Evolutionary conservation across 2,888 invertebrate species (phyloP).

Genomic region (Ctenicera cuprea): DNA sequence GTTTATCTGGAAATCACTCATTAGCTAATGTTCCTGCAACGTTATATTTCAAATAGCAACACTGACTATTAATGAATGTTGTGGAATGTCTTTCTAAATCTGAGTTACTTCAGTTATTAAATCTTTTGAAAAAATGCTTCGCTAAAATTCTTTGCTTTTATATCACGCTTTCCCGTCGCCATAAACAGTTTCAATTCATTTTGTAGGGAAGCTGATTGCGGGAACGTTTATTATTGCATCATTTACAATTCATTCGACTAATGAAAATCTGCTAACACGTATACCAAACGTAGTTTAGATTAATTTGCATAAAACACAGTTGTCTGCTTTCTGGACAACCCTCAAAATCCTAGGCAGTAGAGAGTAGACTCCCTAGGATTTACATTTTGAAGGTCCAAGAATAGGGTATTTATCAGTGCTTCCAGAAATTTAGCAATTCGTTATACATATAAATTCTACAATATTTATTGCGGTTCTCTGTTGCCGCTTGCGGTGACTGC

Average conservation of each 20-base stretch:
- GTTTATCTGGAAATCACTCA: no score
- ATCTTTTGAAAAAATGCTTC: no score
- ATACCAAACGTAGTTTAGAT: neutral
- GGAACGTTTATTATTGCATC: neutral
- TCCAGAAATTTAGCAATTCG: neutral
- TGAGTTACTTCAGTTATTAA: no score
- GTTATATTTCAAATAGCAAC: no score
- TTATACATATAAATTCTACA: neutral
- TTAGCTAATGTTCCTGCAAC: no score
- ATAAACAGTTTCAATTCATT: neutral
- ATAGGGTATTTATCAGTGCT: neutral
- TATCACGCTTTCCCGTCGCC: neutral
- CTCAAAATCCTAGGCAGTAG: slow-evolving; percentile 12
- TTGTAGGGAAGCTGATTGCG: neutral
- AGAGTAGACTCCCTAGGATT: slow-evolving; percentile 4
- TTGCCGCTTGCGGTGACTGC: neutral
- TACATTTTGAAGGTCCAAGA: slow-evolving; percentile 4
- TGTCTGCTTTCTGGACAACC: slow-evolving; percentile 27
- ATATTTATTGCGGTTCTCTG: neutral
- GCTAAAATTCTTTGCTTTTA: no score
- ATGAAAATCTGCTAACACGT: slow-evolving; percentile 5
- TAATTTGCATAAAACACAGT: slow-evolving; percentile 25
- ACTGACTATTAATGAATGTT: no score
- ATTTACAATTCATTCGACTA: slow-evolving; percentile 15
- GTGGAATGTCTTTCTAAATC: no score